Percentiles rank a stretch among this genome's conserved stretches.
These are phyloP conservation scores for Olivierus martensii DNA, from an alignment of 1,140 invertebrate species.

Conservation along the genomic window DNA sequence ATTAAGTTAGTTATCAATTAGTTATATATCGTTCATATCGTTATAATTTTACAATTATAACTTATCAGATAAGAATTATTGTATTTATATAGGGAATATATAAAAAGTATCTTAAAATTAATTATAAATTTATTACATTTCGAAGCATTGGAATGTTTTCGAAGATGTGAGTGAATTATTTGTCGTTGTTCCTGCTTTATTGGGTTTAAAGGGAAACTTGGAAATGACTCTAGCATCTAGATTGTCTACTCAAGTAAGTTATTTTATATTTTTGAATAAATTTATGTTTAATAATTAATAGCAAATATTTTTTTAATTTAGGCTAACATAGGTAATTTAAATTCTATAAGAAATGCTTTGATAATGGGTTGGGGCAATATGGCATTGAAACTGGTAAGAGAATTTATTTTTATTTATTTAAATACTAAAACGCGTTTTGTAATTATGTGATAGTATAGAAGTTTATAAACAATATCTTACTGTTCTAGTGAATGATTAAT, in stretches of 20 bases:
- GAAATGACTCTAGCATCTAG: conserved; percentile 95
- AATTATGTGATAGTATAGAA: too few species aligned
- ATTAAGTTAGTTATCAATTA: too few species aligned
- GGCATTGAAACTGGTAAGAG: conserved; percentile 27
- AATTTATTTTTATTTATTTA: too few species aligned
- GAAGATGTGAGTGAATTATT: conserved; percentile 72
- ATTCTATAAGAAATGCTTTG: conserved; percentile 46
- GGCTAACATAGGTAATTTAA: conserved; percentile 52
- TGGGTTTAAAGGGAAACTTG: conserved; percentile 90
- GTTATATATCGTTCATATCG: too few species aligned
- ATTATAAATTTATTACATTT: conserved; percentile 14
- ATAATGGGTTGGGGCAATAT: conserved; percentile 69
- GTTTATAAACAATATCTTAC: too few species aligned
- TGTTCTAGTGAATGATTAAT: too few species aligned
- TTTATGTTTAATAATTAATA: too few species aligned
- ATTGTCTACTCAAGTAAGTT: conserved; percentile 53
- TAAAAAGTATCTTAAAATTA: too few species aligned
- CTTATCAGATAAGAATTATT: too few species aligned
- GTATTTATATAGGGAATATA: too few species aligned
- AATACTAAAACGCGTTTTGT: too few species aligned
- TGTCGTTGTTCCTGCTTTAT: conserved; percentile 79
- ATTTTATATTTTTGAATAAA: not conserved
- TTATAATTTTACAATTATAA: too few species aligned
- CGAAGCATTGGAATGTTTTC: conserved; percentile 75
- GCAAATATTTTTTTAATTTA: conserved; percentile 3